These are phyloP conservation scores for Xanthorhoe spadicearia DNA, from an alignment of 2,888 invertebrate genomes.

Conservation along the genomic window DNA sequence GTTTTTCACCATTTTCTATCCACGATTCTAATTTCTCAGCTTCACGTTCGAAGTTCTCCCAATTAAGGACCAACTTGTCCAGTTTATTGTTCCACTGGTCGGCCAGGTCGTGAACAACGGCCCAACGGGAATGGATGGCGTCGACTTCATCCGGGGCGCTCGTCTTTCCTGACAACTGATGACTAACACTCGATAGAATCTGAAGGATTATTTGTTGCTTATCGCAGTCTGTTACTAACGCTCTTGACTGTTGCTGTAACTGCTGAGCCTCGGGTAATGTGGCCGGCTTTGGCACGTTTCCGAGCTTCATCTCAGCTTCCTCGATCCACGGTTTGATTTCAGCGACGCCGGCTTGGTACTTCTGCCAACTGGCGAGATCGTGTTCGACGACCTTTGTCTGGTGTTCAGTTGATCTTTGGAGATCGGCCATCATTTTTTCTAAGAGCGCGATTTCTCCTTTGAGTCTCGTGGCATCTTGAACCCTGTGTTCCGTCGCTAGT, in stretches of 20 bases:
- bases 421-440: conserved; percentile 89
- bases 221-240: conserved; percentile 91
- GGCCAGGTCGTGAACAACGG: conserved; percentile 92
- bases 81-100: conserved; percentile 91
- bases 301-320: conserved; percentile 92
- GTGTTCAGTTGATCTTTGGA: conserved; percentile 90
- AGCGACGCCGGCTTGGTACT: conserved; percentile 91
- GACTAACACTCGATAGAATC: conserved; percentile 89
- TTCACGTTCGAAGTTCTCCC: conserved; percentile 93
- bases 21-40: conserved; percentile 91
- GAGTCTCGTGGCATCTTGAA: conserved; percentile 89
- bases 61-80: conserved; percentile 91
- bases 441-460: conserved; percentile 90
- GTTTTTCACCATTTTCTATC: conserved; percentile 88
- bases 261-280: conserved; percentile 92
- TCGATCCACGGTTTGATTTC: conserved; percentile 95
- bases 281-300: conserved; percentile 89
- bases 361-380: conserved; percentile 93
- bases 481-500: conserved; percentile 87
- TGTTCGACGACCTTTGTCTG: conserved; percentile 90
- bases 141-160: conserved; percentile 93
- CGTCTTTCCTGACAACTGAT: conserved; percentile 90
- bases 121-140: conserved; percentile 92
- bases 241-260: conserved; percentile 88
- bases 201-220: conserved; percentile 90